Base-by-base conservation (phyloP, 2,113 vertebrate genomes). In the Cynopterus brachyotis region DNA sequence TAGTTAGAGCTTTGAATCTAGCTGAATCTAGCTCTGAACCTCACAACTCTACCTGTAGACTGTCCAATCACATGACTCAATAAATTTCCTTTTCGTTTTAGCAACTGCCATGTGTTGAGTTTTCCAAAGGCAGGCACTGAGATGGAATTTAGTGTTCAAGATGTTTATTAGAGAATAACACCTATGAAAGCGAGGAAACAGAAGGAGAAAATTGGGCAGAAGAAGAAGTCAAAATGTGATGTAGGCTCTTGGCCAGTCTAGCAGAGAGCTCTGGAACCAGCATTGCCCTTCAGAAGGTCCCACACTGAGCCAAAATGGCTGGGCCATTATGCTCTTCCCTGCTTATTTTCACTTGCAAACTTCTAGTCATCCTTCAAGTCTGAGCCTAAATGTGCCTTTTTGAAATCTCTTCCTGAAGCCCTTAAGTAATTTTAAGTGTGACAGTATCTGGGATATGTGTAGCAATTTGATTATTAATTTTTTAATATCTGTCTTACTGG, bases 331-430 rank as follows among this genome's bases (percentile, higher is more conserved):
- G 12, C 9, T 82, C 47, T 91, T 24, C 28, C 20, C 37, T 89
- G 62, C 30, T 84, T 50, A 35, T 95, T 82, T 93, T 80, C 30
- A 92, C 42, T 22, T 57, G 12, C 4, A 94, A 76, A 91, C 11
- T 94, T 94, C 28, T 37, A 79, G 40, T 45, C 50, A 82, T 87
- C 42, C 12, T 93, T 60, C 35, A 84, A 88, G 15, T 92, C 16
- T 94, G 20, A 81, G 67, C 66, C 37, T 94, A 85, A 94, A 89
- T 64, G 42, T 84, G 55, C 3, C n/a, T 80, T 92, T 94, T 69
- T 1, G 32, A 75, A 75, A 24, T 24, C 9, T 6, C 87, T 76
- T 89, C 59, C 59, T 82, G 32, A 55, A 94, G 24, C 8, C 55
- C 24, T 40, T 37, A 35, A 35, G 16, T 95, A 60, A 82, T 15